Base-by-base conservation (phyloP, 2,113 vertebrate species). In the Lasiurus cinereus region DNA sequence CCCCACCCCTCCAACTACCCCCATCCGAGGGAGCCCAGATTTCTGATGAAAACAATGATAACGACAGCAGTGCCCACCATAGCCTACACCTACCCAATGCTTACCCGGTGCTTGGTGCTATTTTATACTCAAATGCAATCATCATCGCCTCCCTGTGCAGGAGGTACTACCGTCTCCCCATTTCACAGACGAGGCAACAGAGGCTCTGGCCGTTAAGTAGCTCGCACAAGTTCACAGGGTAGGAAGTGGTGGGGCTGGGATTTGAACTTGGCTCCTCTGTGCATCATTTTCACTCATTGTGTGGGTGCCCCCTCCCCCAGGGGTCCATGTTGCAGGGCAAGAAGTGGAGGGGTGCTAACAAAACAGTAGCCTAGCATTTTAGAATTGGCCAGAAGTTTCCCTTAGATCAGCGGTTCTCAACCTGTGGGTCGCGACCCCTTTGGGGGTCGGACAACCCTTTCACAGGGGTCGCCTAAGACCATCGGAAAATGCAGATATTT, bases 201-300 rank as follows among this genome's bases (percentile, higher is more conserved):
- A 96, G 95, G 89, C 39, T 1, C 16, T 15, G 11, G 0, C 0
- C 27, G 31, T 12, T 67, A 21, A 77, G 11, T 13, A 6, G 5
- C 16, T 31, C 56, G 27, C 9, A 14, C 10, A 19, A 33, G 50
- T 21, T 66, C 19, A 14, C 9, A 8, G 0, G 5, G 43, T 8
- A 66, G 66, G 48, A 27, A 48, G 43, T 8, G 59, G 33, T 16
- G 62, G 43, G 83, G 36, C 64, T 48, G 74, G 73, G 59, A 66
- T 50, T 80, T 83, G 93, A 77, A n/a, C n/a, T 39, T 67, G 3
- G 3, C 15, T n/a, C 13, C 2, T 21, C 21, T n/a, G 46, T 27
- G 10, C 29, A 0, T 1, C 19, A 27, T 14, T 2, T 27, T 8
- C 27, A 10, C 22, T 78, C 70, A 0, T 39, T 3, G 9, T 0